Percentiles rank a stretch among this genome's conserved stretches.
phyloP scores from a whole-genome alignment of 2,113 vertebrate species.

The Prunella fulvescens region DNA sequence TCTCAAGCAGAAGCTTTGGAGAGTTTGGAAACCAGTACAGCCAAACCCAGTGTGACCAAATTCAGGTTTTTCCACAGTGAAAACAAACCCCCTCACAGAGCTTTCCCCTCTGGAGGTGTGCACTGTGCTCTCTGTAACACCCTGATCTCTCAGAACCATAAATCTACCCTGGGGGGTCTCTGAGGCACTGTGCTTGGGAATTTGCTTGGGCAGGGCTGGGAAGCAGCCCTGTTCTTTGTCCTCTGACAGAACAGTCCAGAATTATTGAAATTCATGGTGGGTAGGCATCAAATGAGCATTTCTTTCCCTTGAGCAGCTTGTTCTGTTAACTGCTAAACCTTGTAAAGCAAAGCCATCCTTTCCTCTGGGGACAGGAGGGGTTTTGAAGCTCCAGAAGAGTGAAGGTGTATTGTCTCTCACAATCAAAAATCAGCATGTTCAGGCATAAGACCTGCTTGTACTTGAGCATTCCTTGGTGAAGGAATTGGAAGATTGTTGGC shows the following conservation, averaged over 20 bases:
- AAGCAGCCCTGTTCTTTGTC: background rate
- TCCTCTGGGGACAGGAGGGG: background rate
- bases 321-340: background rate
- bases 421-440: background rate
- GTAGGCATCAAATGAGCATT: background rate
- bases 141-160: background rate
- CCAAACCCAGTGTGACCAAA: rapidly evolving
- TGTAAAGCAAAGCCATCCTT: background rate
- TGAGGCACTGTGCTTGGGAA: background rate
- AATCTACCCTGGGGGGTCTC: rapidly evolving
- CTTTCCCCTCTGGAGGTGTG: background rate
- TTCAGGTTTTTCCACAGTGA: background rate
- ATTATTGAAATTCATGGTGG: background rate
- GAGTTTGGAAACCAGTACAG: background rate
- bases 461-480: background rate
- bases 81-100: background rate
- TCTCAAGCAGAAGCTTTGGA: background rate
- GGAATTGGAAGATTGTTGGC: background rate
- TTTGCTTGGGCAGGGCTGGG: background rate
- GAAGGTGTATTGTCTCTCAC: background rate
- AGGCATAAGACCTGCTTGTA: background rate
- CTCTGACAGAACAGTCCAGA: background rate
- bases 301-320: background rate
- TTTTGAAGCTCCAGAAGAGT: background rate
- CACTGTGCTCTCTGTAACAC: rapidly evolving